Evolutionary conservation across 2,797 vertebrate species (phyloP).

Genomic region (Cheirogaleus major): DNA sequence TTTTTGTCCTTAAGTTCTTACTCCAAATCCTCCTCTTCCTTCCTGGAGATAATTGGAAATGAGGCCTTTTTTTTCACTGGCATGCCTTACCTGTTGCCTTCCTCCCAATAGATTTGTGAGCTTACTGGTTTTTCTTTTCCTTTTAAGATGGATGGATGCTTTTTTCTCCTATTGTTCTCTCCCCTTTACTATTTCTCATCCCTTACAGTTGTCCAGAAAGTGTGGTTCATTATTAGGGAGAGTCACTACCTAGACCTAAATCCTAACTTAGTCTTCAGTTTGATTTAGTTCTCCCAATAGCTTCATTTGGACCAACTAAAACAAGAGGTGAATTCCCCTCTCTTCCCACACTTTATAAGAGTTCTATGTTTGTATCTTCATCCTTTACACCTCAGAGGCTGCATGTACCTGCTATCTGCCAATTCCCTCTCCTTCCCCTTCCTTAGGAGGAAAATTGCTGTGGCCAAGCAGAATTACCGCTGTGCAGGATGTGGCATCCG

Average conservation of each 20-base stretch:
- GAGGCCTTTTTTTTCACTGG: background rate
- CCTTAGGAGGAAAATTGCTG: constrained; percentile 94
- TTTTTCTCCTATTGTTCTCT: background rate
- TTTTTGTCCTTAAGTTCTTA: background rate
- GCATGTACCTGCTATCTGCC: background rate
- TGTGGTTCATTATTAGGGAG: background rate
- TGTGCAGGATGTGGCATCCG: constrained; percentile 98
- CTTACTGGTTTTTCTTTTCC: background rate
- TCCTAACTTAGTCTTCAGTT: background rate
- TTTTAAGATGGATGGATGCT: background rate
- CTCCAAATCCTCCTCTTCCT: background rate
- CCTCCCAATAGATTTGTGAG: background rate
- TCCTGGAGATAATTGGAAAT: background rate
- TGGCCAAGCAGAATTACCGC: constrained; percentile 97
- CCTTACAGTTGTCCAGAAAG: background rate
- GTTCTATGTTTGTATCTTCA: background rate
- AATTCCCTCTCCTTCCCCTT: background rate
- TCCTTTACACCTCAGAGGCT: background rate
- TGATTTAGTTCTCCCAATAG: background rate
- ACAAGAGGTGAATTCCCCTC: background rate
- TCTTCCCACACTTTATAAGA: background rate
- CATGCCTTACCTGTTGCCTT: background rate
- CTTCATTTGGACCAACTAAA: background rate
- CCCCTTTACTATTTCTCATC: background rate
- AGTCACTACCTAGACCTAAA: background rate